Conservation (phyloP, 2,888 invertebrate species). For the Athetis lepigone region DNA sequence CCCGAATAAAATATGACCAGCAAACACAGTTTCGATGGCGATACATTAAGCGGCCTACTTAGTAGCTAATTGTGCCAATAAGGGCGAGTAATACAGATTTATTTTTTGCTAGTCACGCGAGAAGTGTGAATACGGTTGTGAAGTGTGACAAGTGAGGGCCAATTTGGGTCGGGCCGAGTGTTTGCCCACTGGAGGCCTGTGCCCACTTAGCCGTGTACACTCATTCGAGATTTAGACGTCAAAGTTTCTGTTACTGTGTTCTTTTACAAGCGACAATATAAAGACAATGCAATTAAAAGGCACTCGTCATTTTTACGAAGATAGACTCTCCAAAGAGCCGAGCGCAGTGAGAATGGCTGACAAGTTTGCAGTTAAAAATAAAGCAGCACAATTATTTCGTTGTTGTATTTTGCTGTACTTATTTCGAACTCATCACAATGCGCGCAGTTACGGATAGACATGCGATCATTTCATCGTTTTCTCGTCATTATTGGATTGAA, state of each 20-base stretch:
- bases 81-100: conserved; percentile 71
- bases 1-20: conserved; percentile 44
- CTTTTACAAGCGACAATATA: not conserved
- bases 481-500: conserved; percentile 43
- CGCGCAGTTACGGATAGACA: conserved; percentile 30
- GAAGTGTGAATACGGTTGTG: conserved; percentile 68
- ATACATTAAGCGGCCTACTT: conserved; percentile 58
- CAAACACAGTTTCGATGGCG: conserved; percentile 52
- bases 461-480: conserved; percentile 43
- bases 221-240: conserved; percentile 27
- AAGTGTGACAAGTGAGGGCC: conserved; percentile 78
- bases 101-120: conserved; percentile 78
- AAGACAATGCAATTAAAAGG: not conserved
- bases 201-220: conserved; percentile 54
- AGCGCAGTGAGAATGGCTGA: not conserved
- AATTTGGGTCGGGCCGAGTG: conserved; percentile 79
- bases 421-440: conserved; percentile 29
- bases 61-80: conserved; percentile 72
- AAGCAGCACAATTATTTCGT: conserved; percentile 12
- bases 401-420: conserved; percentile 25
- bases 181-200: conserved; percentile 72
- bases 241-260: conserved; percentile 20
- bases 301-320: conserved; percentile 1
- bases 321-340: conserved; percentile 4
- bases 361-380: conserved; percentile 18